Evolutionary conservation across 2,888 invertebrate species (phyloP), one percentile per base, ranked within the genome.

Genomic region (Philonicus albiceps): DNA sequence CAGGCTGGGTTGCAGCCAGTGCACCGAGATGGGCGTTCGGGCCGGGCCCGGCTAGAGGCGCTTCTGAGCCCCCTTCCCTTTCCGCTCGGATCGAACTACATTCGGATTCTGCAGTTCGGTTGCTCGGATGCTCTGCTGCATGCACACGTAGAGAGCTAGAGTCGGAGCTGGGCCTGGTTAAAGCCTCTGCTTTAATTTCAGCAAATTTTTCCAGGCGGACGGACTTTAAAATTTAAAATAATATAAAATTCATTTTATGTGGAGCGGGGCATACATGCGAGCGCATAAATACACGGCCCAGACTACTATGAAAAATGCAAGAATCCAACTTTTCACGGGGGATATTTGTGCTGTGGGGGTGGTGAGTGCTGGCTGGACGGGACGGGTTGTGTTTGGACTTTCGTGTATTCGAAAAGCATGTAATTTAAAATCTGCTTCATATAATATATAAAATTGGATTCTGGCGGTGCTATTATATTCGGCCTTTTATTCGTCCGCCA

Each of bases 191-290:
- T 84, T 84, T 84, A 84, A 84, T 72, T 73, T 84, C 72, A 40
- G 73, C 84, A 73, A 43, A 84, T 84, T 73, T 84, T 64, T 43
- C n/a, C 30, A 55, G 43, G 72, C 84, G 84, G 55, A n/a, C 72
- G 55, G 27, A 16, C 84, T 84, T 84, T 84, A 84, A 84, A 84
- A 73, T 84, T 84, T 84, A 84, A 84, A 84, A 84, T 84, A 84
- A 84, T 84, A 84, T 84, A 84, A 84, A 84, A 84, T 84, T 84
- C 73, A 84, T 84, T 84, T 84, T 84, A 84, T 84, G 73, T 84
- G 73, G 37, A 73, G 27, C 19, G 72, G n/a, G 40, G 11, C 40
- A 40, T 84, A 84, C 73, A 84, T 84, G 37, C 30, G 30, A 22
- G 37, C 73, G 55, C 40, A 73, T 64, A 55, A 30, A 37, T 40